Base-by-base conservation (phyloP, 2,797 vertebrate genomes). In the Chanos chanos region DNA sequence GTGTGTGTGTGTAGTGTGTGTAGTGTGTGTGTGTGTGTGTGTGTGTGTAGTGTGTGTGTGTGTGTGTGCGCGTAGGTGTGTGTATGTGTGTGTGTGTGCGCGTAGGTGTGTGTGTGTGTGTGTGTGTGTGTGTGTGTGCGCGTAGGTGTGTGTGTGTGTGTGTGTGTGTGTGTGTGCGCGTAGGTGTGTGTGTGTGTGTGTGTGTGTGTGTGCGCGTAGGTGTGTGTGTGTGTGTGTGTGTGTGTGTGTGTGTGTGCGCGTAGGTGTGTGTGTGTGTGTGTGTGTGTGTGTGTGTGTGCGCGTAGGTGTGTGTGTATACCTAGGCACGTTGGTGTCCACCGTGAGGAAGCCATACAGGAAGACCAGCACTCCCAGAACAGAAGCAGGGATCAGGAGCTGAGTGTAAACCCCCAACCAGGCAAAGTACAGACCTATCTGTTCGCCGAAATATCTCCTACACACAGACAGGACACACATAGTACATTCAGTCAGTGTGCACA, bases 341-440 rank as follows among this genome's bases (percentile, higher is more conserved):
- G 96, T 98, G 68, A 93, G 70, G 78, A 94, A 95, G 57, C 97
- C 97, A 0, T 99, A 99, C 7, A 99, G 78, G 81, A 99, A 99
- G 41, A 99, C 96, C 21, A 94, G 91, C 77, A 98, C 90, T 59
- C 97, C 96, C 13, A 98, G 87, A 37, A 96, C 52, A 21, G 97
- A 99, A 7, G 97, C 92, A 3, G 94, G 96, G 78, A 99, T 97
- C 49, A 99, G 93, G 68, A 98, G 92, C 73, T 94, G 91, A 10
- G 97, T 99, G 60, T 99, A 99, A 70, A 98, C 90, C 59, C 97
- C 97, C 78, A 99, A 81, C 97, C 97, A 99, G 41, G 97, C 94
- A 87, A 99, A 99, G 82, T 99, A 99, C 73, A 99, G 85, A 45
- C 94, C 95, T 53, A 99, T 98, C 84, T 96, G 94, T 83, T 99